Evolutionary conservation across 2,888 invertebrate genomes (phyloP), one percentile per base, ranked within the genome.

Genomic region (Chrysolina oricalcia): DNA sequence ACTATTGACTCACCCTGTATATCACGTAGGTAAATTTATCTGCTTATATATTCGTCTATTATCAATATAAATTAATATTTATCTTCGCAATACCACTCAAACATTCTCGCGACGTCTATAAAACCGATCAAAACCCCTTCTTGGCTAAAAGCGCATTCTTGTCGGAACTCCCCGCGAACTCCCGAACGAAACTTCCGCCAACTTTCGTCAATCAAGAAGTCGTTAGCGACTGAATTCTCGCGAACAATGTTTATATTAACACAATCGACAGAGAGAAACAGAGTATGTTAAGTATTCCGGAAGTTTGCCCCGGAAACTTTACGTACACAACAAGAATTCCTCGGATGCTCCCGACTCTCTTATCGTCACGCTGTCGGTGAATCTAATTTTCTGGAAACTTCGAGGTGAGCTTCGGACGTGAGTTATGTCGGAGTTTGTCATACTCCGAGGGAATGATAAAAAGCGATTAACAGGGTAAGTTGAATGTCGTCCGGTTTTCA

Each of bases 171-270:
- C 19, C 19, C 53, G 11, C 53, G 10, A 21, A 53, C 27, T 56
- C 59, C 23, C 43, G 53, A 21, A 17, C 67, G 46, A 59, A 64
- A 67, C 71, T 71, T 43, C 15, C 27, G 23, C 23, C 66, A 74
- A 67, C 71, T 74, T 71, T 50, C 50, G 74, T 74, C 74, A 71
- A 75, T 75, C 75, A 75, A 75, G 72, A 72, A 65, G 68, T 69
- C 63, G 72, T 73, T 72, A 56, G 71, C 75, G 23, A 21, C 19
- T 21, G 6, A 21, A 53, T 21, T 53, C 21, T 19, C 53, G 23
- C 53, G 53, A 53, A 53, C 53, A 53, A 53, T 53, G 53, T 53
- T 53, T 53, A 53, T 53, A 53, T 53, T 53, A 53, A 21, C 53
- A 53, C 53, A 53, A 53, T 53, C 53, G 53, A 53, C 48, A 17